Base-by-base conservation (phyloP, 2,888 invertebrate species). In the Drosophila histrio region DNA sequence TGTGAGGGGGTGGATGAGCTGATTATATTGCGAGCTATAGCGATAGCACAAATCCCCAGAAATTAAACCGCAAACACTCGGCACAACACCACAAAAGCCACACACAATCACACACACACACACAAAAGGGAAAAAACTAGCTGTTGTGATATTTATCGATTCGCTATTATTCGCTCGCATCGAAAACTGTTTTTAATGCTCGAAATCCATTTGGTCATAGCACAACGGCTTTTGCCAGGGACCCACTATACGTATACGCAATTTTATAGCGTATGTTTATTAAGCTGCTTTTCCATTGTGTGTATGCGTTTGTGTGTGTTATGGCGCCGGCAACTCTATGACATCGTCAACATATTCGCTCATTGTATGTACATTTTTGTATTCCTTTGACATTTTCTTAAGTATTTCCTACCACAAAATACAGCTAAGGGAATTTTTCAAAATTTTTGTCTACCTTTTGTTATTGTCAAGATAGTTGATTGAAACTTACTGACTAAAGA, bases 171-270 rank as follows among this genome's bases (percentile, higher is more conserved):
- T 60, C 38, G 47, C 43, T 43, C 50, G 54, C 46, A 47, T 46
- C 36, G 44, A 59, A 80, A 79, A 70, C 70, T 47, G 67, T 79
- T 83, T 83, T 83, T 70, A 82, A 80, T 86, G 67, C 43, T 44
- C 38, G 13, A 53, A 70, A 77, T 77, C 67, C 70, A 83, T 72
- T 77, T 72, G 36, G 24, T 36, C 56, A 38, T 54, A 60, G 43
- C 47, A 59, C 44, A 61, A 39, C 30, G 39, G 22, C 57, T 3
- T 21, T 59, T 38, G 17, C 22, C 19, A 41, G 28, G 26, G 15
- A 19, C 36, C 36, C 58, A n/a, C 24, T 59, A n/a, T n/a, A 68
- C 68, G 59, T 77, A 77, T 77, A 61, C 77, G 68, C 46, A 65
- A 69, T 75, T 53, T 62, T 43, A 70, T 72, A 41, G 41, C 60